Percentiles rank a stretch among this genome's conserved stretches.
These are phyloP conservation scores for Dipodomys stephensi DNA, from an alignment of 2,113 vertebrate species.

Conservation along the genomic window DNA sequence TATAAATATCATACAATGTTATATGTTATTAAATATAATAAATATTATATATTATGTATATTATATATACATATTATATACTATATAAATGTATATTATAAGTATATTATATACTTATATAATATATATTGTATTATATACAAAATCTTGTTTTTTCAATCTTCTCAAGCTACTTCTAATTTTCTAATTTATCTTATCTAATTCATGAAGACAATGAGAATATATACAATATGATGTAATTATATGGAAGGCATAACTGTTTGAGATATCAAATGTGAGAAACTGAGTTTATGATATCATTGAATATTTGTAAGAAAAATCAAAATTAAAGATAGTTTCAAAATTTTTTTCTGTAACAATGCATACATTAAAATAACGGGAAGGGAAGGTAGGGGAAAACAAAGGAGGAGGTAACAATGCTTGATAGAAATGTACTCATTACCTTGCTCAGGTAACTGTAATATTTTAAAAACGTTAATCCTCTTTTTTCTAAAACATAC, in stretches of 20 bases:
- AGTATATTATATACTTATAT: no score
- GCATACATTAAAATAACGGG: no score
- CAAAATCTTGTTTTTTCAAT: not conserved
- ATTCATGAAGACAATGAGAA: not conserved
- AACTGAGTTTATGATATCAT: conserved; percentile 33
- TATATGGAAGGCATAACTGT: not conserved
- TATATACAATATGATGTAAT: not conserved
- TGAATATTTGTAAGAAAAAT: conserved; percentile 9
- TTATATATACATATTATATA: no score
- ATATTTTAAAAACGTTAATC: not conserved
- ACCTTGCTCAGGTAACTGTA: no score
- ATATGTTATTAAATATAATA: no score
- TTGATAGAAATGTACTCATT: no score
- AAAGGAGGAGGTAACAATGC: no score
- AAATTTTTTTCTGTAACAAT: not conserved
- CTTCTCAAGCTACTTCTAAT: not conserved
- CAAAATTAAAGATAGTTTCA: not conserved
- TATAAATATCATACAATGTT: no score
- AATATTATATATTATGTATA: no score
- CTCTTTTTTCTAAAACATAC: not conserved
- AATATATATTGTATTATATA: no score
- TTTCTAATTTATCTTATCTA: not conserved
- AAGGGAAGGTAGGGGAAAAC: no score
- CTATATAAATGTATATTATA: no score
- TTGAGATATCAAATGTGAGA: not conserved